Evolutionary conservation across 1,140 invertebrate species (phyloP).

Genomic region (Neuroterus valhalla): DNA sequence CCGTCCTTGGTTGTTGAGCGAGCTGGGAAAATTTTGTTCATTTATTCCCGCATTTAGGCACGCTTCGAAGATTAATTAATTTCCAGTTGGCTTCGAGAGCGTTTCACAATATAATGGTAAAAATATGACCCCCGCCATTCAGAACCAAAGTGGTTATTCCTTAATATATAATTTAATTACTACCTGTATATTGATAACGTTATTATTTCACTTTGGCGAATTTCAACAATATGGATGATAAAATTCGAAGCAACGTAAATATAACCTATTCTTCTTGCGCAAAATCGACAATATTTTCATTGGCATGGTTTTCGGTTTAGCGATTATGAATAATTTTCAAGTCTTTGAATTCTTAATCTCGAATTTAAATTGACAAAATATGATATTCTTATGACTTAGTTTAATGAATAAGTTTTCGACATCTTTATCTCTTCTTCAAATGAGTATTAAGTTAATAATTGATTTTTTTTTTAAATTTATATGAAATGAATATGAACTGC

Average conservation of each 20-base stretch:
- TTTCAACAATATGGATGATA: neutral
- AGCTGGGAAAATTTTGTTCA: slow-evolving; percentile 56
- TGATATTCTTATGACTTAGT: no score
- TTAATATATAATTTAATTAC: slow-evolving; percentile 65
- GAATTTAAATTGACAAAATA: no score
- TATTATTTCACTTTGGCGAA: slow-evolving; percentile 47
- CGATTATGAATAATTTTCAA: neutral
- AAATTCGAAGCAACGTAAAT: neutral
- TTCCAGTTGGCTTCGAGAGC: slow-evolving; percentile 47
- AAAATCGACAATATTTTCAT: neutral
- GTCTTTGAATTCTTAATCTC: no score
- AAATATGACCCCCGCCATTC: slow-evolving; percentile 59
- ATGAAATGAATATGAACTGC: no score
- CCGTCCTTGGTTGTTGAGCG: slow-evolving; percentile 59
- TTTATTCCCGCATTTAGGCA: slow-evolving; percentile 32
- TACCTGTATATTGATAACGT: slow-evolving; percentile 60
- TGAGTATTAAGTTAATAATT: no score
- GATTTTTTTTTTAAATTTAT: no score
- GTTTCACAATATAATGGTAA: slow-evolving; percentile 67
- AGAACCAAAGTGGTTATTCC: slow-evolving; percentile 58
- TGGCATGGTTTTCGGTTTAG: neutral
- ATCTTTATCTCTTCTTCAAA: no score
- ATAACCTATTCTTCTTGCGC: neutral
- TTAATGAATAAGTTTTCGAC: no score
- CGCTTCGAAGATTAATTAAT: slow-evolving; percentile 49